Evolutionary conservation across 2,113 vertebrate genomes (phyloP).

Genomic region (Trichomycterus rosablanca): DNA sequence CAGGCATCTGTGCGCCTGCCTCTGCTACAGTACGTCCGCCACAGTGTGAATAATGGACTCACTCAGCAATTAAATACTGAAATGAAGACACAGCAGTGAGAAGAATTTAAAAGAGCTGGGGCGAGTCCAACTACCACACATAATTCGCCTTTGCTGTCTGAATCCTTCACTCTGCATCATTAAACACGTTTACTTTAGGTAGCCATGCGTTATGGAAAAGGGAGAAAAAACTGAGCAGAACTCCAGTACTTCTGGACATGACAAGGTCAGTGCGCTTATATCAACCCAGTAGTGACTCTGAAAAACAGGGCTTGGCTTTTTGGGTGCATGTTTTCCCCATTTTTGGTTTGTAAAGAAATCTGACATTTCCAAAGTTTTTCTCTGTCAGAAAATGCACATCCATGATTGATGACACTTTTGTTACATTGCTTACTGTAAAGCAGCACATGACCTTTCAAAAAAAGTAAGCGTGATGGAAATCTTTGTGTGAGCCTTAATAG

Average conservation of each 20-base stretch:
- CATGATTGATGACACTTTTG: neutral
- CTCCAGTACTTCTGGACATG: neutral
- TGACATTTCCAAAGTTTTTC: neutral
- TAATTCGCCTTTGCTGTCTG: slow-evolving; percentile 27
- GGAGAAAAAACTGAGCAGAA: neutral
- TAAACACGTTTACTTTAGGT: slow-evolving; percentile 18
- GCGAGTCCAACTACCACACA: slow-evolving; percentile 28
- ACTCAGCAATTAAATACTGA: slow-evolving; percentile 55
- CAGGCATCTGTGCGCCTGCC: slow-evolving; percentile 40
- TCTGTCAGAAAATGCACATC: neutral
- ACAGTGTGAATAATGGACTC: slow-evolving; percentile 48
- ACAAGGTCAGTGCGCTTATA: neutral
- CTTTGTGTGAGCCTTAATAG: too few species aligned
- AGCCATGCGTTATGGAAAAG: slow-evolving; percentile 7
- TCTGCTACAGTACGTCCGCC: slow-evolving; percentile 26
- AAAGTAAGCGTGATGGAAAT: neutral
- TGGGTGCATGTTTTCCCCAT: too few species aligned
- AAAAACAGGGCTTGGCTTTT: neutral
- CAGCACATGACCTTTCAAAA: neutral
- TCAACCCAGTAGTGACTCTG: neutral
- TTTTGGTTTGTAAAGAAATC: too few species aligned
- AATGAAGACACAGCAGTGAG: slow-evolving; percentile 45
- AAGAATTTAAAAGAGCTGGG: slow-evolving; percentile 40
- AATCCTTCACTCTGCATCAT: slow-evolving; percentile 17
- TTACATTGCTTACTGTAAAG: neutral